Evolutionary conservation across 1,140 invertebrate genomes (phyloP), one percentile per base, ranked within the genome.

Genomic region (Leptinotarsa defecta): DNA sequence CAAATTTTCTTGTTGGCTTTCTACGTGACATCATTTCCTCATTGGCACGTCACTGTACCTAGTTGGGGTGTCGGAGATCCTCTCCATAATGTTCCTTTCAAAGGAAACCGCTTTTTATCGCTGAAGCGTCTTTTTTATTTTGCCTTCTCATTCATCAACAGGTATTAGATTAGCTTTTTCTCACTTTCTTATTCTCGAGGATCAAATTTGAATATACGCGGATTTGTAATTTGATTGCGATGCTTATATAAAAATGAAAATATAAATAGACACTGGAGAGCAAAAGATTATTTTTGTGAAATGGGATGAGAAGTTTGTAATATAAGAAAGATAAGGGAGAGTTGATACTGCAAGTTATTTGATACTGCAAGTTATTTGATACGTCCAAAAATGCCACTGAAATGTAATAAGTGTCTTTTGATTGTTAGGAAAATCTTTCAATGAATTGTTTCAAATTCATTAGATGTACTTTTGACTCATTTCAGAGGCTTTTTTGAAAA

Each of bases 81-180:
- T 71, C 72, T 69, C 76, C 68, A 70, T 77, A 72, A 77, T 76
- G 78, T 65, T 52, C 52, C 52, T 63, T 76, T 77, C 75, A 79
- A 79, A 79, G 76, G 76, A 79, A 79, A 79, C 78, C 78, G 78
- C 78, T 74, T 75, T 79, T 77, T 79, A 77, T 79, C 75, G 74
- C 75, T 43, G 49, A 48, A 71, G 20, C 49, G 68, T 75, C 67
- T 75, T 75, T 76, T 79, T 79, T 76, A 77, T 79, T 77, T 79
- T 77, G 71, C 69, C 43, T 68, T 74, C 71, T 74, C 74, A 77
- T 79, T 79, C 78, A 79, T 79, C 78, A 79, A 79, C 78, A 79
- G 78, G 78, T 79, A 79, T 77, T 75, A 79, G 77, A 78, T 79
- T 79, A 79, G 76, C 78, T 75, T 77, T 77, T 76, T 75, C 70